phyloP scores from a whole-genome alignment of 2,113 vertebrate genomes.

The Perca flavescens region DNA sequence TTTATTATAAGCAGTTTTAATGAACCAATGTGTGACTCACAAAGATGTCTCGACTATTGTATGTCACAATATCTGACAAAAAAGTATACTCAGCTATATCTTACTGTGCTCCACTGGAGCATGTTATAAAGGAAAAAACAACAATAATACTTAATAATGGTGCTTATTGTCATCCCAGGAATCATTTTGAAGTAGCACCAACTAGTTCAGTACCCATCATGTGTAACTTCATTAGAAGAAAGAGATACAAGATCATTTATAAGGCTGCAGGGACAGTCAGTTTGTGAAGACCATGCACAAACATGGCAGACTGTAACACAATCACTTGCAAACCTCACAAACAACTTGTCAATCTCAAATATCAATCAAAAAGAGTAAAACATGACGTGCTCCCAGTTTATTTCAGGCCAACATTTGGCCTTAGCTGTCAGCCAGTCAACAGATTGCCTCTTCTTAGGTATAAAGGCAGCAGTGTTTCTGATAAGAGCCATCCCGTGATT shows the following conservation, averaged over 20 bases:
- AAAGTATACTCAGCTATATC: not conserved
- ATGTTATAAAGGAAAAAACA: not conserved
- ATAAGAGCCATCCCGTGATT: slow-evolving; percentile 3
- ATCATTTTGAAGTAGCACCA: not conserved
- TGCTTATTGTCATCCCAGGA: not conserved
- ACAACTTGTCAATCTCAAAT: not conserved
- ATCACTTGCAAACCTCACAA: not conserved
- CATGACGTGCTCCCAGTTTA: not conserved
- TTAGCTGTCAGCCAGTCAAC: slow-evolving; percentile 24
- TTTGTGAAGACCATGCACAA: not conserved
- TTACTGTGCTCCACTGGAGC: not conserved
- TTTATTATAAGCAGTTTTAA: not conserved
- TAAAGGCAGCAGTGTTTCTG: slow-evolving; percentile 55
- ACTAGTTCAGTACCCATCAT: not conserved
- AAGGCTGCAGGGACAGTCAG: slow-evolving; percentile 12
- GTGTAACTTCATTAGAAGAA: not conserved
- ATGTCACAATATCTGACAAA: too few species aligned
- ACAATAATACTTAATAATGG: not conserved
- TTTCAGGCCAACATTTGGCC: slow-evolving; percentile 33
- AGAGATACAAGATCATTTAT: not conserved
- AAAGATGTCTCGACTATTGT: not conserved
- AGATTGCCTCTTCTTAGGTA: slow-evolving; percentile 16
- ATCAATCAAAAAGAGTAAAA: not conserved
- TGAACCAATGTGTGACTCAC: not conserved
- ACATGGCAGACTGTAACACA: slow-evolving; percentile 11